A percentile compares a stretch with the other conserved stretches of the same genome.
phyloP scores from a whole-genome alignment of 1,140 invertebrate genomes.

The Solenopsis fugax region DNA sequence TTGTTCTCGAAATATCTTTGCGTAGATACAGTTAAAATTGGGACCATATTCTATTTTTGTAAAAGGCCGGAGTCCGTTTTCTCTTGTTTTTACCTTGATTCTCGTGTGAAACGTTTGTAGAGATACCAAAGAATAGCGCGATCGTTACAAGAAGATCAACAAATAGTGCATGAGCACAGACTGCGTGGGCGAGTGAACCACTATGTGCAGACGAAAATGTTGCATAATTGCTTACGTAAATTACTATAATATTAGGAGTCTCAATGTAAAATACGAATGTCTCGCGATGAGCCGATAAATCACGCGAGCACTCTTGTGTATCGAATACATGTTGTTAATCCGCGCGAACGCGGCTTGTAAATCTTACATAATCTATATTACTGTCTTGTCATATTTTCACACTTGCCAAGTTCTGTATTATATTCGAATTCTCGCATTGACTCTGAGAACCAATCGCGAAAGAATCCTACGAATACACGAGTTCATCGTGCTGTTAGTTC shows the following conservation, averaged over 20 bases:
- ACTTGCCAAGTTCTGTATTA: constrained; percentile 28
- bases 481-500: background rate
- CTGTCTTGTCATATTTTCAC: background rate
- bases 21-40: background rate
- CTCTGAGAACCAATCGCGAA: background rate
- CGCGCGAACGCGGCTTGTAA: constrained; percentile 20
- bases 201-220: background rate
- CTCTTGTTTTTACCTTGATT: background rate
- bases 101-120: background rate
- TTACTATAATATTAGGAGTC: constrained; percentile 4
- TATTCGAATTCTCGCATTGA: background rate
- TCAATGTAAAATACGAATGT: background rate
- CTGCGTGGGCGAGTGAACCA: background rate
- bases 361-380: constrained; percentile 28
- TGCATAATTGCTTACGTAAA: constrained; percentile 58
- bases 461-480: background rate
- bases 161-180: background rate
- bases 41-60: constrained; percentile 17
- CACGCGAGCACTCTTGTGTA: background rate
- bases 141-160: background rate
- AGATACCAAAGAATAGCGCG: background rate
- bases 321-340: constrained; percentile 12
- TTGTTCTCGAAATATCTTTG: background rate
- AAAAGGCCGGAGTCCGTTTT: constrained; percentile 5
- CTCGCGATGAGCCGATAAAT: constrained; percentile 22